phyloP scores from a whole-genome alignment of 2,888 invertebrate genomes.

The Tiphia femorata region DNA sequence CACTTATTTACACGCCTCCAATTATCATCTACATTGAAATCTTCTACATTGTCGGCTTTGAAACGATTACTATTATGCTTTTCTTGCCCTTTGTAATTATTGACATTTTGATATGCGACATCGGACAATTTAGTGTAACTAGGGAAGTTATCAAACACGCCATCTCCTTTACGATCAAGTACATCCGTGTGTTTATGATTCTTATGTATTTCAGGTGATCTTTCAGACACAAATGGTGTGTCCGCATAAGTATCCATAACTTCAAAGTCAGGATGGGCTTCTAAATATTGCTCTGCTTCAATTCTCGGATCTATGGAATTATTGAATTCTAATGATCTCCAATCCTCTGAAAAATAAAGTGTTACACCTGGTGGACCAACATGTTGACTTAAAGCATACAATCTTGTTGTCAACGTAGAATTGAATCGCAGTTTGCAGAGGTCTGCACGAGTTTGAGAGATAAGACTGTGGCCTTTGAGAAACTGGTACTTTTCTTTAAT shows the following conservation, averaged over 20 bases:
- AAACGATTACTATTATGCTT: slow-evolving; percentile 12
- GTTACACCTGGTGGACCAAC: slow-evolving; percentile 79
- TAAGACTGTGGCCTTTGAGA: slow-evolving; percentile 50
- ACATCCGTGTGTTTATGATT: slow-evolving; percentile 25
- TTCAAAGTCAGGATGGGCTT: slow-evolving; percentile 64
- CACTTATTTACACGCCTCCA: slow-evolving; percentile 46
- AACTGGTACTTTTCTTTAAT: slow-evolving; percentile 72
- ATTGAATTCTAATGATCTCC: slow-evolving; percentile 65
- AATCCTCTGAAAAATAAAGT: slow-evolving; percentile 76
- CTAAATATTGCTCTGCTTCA: slow-evolving; percentile 68
- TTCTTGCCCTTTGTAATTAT: slow-evolving; percentile 31
- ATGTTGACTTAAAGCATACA: slow-evolving; percentile 77
- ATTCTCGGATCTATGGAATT: slow-evolving; percentile 70
- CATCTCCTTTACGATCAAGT: slow-evolving; percentile 28
- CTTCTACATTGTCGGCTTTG: slow-evolving; percentile 23
- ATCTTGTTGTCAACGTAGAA: slow-evolving; percentile 75
- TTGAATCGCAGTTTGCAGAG: slow-evolving; percentile 80
- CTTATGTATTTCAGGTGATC: slow-evolving; percentile 39
- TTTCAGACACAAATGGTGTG: slow-evolving; percentile 45
- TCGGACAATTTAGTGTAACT: slow-evolving; percentile 28
- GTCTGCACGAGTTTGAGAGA: slow-evolving; percentile 69
- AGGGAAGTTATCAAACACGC: slow-evolving; percentile 22
- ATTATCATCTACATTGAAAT: slow-evolving; percentile 33
- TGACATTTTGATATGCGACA: slow-evolving; percentile 27
- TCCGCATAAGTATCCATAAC: slow-evolving; percentile 36